Evolutionary conservation across 1,140 invertebrate species (phyloP), one percentile per base, ranked within the genome.

Genomic region (Venustaconcha ellipsiformis): DNA sequence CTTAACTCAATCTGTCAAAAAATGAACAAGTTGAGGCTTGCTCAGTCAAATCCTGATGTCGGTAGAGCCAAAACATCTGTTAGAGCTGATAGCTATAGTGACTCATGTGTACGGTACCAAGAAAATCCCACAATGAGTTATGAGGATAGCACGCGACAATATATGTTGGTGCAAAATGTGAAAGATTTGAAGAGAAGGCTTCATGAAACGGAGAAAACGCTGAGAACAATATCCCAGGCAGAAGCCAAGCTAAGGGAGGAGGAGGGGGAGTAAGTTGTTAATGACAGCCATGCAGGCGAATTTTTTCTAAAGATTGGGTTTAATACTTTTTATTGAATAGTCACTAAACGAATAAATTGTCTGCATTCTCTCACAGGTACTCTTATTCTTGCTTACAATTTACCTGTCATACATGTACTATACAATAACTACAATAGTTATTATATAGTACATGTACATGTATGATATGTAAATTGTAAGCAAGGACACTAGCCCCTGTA

Each of bases 171-270:
- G 72, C 78, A 81, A 57, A 84, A 84, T 77, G 81, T 84, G 14
- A 72, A 83, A 56, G 84, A 87, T 62, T 73, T 87, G 66, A 79
- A 82, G 62, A 80, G 80, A 65, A 74, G 83, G 68, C 75, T 87
- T 20, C 56, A 76, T 55, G 84, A 85, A 56, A 86, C 84, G 0
- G 86, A 87, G 62, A 83, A 75, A 70, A 86, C 81, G 59, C 71
- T 87, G 64, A 84, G 83, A 63, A 85, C 80, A 67, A 71, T 87
- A 14, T 79, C 80, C 13, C 81, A 80, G 20, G 79, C 85, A 57
- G 85, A 87, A 66, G 69, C 69, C 13, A 77, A 77, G 58, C 55
- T 77, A 15, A 4, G 18, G 23, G 59, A 62, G 13, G 23, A 23
- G 59, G 18, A 62, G 23, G 23, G 59, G 59, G 59, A 18, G 18